A percentile compares a stretch with the other conserved stretches of the same genome.
Evolutionary conservation across 1,140 invertebrate species (phyloP).

Genomic region (Bradysia coprophila): DNA sequence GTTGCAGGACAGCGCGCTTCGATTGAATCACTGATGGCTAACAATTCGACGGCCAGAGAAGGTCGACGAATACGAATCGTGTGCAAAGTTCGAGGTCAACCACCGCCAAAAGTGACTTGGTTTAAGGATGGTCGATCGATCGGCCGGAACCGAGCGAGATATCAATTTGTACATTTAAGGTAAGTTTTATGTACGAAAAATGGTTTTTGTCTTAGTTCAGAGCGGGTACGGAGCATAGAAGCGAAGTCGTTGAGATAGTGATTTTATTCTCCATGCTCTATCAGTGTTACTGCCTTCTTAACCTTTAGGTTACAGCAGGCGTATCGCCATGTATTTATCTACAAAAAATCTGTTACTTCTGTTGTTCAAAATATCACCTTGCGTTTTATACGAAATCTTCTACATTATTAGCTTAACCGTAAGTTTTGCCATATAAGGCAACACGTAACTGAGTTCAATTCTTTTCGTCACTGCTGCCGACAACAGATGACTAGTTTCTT

Average conservation of each 20-base stretch:
- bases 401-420: too few relatives aligned
- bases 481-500: too few relatives aligned
- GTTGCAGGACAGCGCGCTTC: constrained; percentile 24
- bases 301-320: too few relatives aligned
- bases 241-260: neutral
- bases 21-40: constrained; percentile 15
- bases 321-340: too few relatives aligned
- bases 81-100: constrained; percentile 45
- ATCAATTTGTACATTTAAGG: constrained; percentile 23
- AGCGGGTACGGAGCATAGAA: neutral
- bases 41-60: constrained; percentile 18
- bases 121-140: constrained; percentile 46
- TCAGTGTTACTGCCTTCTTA: neutral
- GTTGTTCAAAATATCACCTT: too few relatives aligned
- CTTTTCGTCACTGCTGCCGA: too few relatives aligned
- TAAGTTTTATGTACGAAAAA: constrained; percentile 12
- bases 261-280: neutral
- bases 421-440: too few relatives aligned
- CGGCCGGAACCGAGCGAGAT: constrained; percentile 20
- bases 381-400: too few relatives aligned
- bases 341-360: too few relatives aligned
- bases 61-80: constrained; percentile 39
- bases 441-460: too few relatives aligned
- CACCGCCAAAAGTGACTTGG: constrained; percentile 50
- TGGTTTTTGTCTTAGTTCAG: neutral